Conservation (phyloP, 2,888 invertebrate genomes). For the Baccha elongata region DNA sequence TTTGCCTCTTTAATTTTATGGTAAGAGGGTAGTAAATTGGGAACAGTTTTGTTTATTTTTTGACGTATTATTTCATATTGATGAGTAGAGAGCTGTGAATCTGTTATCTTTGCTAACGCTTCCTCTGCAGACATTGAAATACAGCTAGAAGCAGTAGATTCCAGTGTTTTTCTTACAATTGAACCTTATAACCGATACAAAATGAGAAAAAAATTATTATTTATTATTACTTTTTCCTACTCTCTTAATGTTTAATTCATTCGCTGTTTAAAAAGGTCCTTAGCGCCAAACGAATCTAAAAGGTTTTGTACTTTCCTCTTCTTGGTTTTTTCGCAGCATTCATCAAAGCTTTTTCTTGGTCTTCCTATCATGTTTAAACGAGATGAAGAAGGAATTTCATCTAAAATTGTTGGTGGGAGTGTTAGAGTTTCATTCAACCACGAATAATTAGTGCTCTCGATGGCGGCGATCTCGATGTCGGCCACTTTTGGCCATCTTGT, state of each 20-base stretch:
- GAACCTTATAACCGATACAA: not conserved
- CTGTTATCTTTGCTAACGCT: not conserved
- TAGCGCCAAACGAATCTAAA: conserved; percentile 6
- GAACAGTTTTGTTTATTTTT: not conserved
- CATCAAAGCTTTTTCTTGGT: conserved; percentile 3
- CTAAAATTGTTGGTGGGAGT: not conserved
- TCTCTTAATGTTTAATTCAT: not conserved
- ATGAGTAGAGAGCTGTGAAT: not conserved
- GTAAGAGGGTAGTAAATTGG: not conserved
- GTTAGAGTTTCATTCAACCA: not conserved
- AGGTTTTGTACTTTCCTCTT: conserved; percentile 9
- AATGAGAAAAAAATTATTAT: not conserved
- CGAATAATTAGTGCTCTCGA: not conserved
- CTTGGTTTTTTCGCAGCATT: conserved; percentile 15
- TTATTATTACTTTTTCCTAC: not conserved
- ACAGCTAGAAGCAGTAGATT: not conserved
- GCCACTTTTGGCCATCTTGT: conserved; percentile 10
- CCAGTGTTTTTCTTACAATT: conserved; percentile 7
- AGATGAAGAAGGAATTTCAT: not conserved
- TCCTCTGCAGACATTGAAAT: not conserved
- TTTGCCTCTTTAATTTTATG: conserved; percentile 29
- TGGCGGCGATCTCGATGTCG: not conserved
- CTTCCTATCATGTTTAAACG: not conserved
- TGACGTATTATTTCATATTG: not conserved
- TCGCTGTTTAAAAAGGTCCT: not conserved